A percentile compares a stretch with the other conserved stretches of the same genome.
phyloP scores from a whole-genome alignment of 2,113 vertebrate species.

The Corvus moneduloides region DNA sequence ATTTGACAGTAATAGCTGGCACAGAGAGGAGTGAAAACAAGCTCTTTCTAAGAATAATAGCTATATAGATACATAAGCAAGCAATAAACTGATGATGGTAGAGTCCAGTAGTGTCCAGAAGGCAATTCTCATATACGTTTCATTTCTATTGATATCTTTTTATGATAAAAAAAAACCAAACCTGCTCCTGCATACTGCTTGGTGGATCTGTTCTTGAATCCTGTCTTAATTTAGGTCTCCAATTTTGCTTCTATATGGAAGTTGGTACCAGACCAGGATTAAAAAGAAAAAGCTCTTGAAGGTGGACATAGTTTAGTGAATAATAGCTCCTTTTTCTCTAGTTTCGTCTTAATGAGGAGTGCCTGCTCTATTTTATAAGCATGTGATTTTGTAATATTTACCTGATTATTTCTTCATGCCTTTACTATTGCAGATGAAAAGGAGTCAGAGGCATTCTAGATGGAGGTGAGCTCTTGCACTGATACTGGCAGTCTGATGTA shows the following conservation, averaged over 20 bases:
- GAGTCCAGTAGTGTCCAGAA: neutral
- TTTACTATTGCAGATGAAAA: neutral
- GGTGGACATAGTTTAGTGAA: neutral
- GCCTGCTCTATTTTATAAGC: neutral
- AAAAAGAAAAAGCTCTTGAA: neutral
- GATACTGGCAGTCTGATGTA: neutral
- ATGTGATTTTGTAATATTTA: neutral
- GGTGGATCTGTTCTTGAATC: neutral
- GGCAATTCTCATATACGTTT: neutral
- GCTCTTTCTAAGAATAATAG: neutral
- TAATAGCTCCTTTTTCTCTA: neutral
- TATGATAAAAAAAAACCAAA: neutral
- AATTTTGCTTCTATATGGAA: neutral
- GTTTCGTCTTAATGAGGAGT: neutral
- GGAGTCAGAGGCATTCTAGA: fast-evolving
- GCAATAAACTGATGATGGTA: neutral
- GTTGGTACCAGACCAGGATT: neutral
- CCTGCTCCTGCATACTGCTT: neutral
- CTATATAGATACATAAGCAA: neutral
- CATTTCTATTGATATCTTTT: neutral
- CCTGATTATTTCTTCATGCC: neutral
- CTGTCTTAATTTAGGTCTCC: neutral
- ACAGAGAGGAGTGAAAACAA: neutral
- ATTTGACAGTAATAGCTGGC: slow-evolving; percentile 27
- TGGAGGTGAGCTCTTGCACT: neutral